These are phyloP conservation scores for Tenthredo notha DNA, from an alignment of 2,888 invertebrate species.

Conservation along the genomic window DNA sequence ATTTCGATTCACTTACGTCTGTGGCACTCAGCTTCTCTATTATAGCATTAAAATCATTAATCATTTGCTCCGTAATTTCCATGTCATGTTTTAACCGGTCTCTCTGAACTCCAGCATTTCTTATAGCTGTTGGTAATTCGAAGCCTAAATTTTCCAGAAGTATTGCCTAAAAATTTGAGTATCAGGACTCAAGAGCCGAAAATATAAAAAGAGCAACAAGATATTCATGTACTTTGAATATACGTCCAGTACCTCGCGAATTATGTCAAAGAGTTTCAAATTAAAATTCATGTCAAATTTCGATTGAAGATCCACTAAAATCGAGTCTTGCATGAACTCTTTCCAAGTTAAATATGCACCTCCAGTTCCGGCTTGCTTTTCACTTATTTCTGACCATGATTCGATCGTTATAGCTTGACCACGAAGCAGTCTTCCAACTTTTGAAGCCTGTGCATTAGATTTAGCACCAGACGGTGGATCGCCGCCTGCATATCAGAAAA, in stretches of 20 bases:
- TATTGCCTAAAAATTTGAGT: conserved; percentile 79
- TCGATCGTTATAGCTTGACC: conserved; percentile 12
- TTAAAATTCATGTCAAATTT: conserved; percentile 86
- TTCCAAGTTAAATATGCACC: conserved; percentile 83
- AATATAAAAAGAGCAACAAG: conserved; percentile 7
- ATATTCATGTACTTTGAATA: not conserved
- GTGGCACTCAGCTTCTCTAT: conserved; percentile 84
- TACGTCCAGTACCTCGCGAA: conserved; percentile 80
- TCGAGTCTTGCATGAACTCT: conserved; percentile 84
- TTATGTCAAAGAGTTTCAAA: conserved; percentile 83
- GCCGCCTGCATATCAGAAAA: conserved; percentile 16
- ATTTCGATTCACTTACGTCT: conserved; percentile 80
- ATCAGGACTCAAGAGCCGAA: conserved; percentile 13
- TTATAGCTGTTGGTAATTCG: conserved; percentile 79
- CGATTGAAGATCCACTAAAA: conserved; percentile 85
- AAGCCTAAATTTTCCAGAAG: conserved; percentile 87
- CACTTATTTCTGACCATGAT: conserved; percentile 44
- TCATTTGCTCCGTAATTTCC: conserved; percentile 82
- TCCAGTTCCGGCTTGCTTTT: conserved; percentile 19
- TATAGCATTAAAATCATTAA: conserved; percentile 84
- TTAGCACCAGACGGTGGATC: conserved; percentile 12
- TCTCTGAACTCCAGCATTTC: conserved; percentile 83
- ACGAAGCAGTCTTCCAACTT: conserved; percentile 7
- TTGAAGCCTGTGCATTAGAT: not conserved
- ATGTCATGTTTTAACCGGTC: conserved; percentile 84